These are phyloP conservation scores for Dysdera silvatica DNA, from an alignment of 1,140 invertebrate species.

Conservation along the genomic window DNA sequence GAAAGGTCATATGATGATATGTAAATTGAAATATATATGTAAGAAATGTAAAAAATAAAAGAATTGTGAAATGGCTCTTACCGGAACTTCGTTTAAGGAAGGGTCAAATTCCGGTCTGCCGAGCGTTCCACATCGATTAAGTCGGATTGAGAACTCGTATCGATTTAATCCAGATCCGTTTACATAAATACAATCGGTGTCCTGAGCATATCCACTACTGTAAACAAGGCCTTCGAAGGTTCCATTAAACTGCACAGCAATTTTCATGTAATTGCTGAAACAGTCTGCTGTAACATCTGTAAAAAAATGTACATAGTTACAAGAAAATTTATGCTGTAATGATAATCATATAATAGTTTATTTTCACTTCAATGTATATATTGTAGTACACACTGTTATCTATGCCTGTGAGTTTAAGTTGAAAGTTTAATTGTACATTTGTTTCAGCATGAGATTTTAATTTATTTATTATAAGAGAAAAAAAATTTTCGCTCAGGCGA, in stretches of 20 bases:
- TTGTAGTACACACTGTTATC: too few relatives aligned
- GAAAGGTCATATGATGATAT: too few relatives aligned
- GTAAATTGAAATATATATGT: neutral
- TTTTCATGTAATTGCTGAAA: constrained; percentile 92
- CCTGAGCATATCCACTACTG: constrained; percentile 86
- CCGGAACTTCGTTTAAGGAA: constrained; percentile 21
- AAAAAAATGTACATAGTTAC: too few relatives aligned
- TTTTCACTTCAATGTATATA: too few relatives aligned
- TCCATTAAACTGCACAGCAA: constrained; percentile 80
- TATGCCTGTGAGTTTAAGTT: too few relatives aligned
- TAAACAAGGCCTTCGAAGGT: constrained; percentile 81
- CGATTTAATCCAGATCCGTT: constrained; percentile 83
- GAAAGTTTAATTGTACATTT: too few relatives aligned
- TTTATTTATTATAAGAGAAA: too few relatives aligned
- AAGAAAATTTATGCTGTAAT: too few relatives aligned
- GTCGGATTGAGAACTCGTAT: constrained; percentile 86
- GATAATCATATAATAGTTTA: too few relatives aligned
- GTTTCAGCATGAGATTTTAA: too few relatives aligned
- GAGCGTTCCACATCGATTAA: constrained; percentile 83
- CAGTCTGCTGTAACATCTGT: constrained; percentile 90
- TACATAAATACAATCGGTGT: constrained; percentile 88
- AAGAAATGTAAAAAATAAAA: neutral
- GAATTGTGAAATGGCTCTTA: too few relatives aligned
- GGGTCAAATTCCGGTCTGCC: constrained; percentile 58
- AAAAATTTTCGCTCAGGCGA: too few relatives aligned